Percentiles rank a stretch among this genome's conserved stretches.
Conservation (phyloP, 2,888 invertebrate genomes). For the Cephus nigrinus region DNA sequence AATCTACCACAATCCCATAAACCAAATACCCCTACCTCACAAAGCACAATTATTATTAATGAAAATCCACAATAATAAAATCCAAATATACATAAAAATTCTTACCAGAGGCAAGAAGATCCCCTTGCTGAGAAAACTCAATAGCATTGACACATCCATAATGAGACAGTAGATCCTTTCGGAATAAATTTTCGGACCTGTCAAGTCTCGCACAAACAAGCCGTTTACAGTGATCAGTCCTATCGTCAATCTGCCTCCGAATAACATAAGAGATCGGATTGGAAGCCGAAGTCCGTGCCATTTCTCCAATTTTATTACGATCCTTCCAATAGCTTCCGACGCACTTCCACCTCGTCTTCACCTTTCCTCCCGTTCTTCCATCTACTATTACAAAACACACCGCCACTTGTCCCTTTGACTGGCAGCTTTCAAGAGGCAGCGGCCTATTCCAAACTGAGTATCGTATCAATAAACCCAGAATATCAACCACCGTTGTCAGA, state of each 20-base stretch:
- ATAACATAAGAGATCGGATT: slow-evolving; percentile 73
- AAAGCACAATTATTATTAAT: not conserved
- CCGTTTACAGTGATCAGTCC: slow-evolving; percentile 71
- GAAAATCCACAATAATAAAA: not conserved
- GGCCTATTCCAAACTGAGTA: not conserved
- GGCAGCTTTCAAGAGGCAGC: not conserved
- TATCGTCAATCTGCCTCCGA: slow-evolving; percentile 73
- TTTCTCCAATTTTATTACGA: slow-evolving; percentile 29
- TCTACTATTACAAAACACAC: slow-evolving; percentile 23
- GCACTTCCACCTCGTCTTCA: slow-evolving; percentile 19
- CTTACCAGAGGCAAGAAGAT: slow-evolving; percentile 88
- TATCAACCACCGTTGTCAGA: not conserved
- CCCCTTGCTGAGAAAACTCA: slow-evolving; percentile 91
- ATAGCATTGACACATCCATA: slow-evolving; percentile 97
- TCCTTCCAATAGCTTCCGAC: not conserved
- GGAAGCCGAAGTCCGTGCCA: slow-evolving; percentile 67
- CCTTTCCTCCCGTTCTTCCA: slow-evolving; percentile 47
- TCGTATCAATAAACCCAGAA: slow-evolving; percentile 9
- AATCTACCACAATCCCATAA: not conserved
- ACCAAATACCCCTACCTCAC: not conserved
- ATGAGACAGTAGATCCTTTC: slow-evolving; percentile 87
- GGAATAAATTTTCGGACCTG: slow-evolving; percentile 80
- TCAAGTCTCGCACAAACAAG: slow-evolving; percentile 73
- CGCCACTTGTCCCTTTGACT: not conserved
- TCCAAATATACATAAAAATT: not conserved